Evolutionary conservation across 2,797 vertebrate genomes (phyloP), one percentile per base, ranked within the genome.

Genomic region (Cichlasoma orientale): DNA sequence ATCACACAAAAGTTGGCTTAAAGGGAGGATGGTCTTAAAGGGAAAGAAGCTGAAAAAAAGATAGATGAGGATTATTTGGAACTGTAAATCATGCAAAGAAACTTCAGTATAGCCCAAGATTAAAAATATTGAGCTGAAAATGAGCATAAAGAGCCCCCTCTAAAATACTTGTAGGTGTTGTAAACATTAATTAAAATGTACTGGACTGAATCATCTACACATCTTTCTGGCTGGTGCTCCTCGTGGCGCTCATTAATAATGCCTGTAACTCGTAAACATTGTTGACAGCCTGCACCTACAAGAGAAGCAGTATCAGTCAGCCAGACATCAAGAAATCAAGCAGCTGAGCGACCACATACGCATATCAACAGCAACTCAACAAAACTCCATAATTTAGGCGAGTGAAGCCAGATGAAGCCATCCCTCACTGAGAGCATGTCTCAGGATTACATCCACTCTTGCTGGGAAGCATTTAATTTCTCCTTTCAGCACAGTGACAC

Each of bases 401-500:
- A 85, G 83, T 61, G 82, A 82, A 82, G 54, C 56, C 63, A 87
- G 79, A 86, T 50, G 83, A 75, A 89, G 41, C 77, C 75, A 79
- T 86, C 80, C 74, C 78, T 86, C 75, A 86, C 63, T 25, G 66
- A 75, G 63, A 84, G 66, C 11, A 6, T 72, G 66, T 84, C 80
- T 59, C 86, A 81, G 78, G 75, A 88, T 90, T 86, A 87, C 57
- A 80, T 59, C 58, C 82, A 59, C 79, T 74, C 78, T 83, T 53
- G 80, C 84, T 82, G 82, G 78, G 90, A 93, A 90, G 82, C 88
- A 74, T 92, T 94, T 94, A 69, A 94, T 93, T 93, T 93, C 85
- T 90, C 76, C 88, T 93, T 92, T 93, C 80, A 81, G 87, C 87
- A 90, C 87, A 86, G 88, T 92, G 92, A 91, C 92, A 92, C 89